Evolutionary conservation across 2,888 invertebrate species (phyloP).

Genomic region (Cordylochernes scorpioides): DNA sequence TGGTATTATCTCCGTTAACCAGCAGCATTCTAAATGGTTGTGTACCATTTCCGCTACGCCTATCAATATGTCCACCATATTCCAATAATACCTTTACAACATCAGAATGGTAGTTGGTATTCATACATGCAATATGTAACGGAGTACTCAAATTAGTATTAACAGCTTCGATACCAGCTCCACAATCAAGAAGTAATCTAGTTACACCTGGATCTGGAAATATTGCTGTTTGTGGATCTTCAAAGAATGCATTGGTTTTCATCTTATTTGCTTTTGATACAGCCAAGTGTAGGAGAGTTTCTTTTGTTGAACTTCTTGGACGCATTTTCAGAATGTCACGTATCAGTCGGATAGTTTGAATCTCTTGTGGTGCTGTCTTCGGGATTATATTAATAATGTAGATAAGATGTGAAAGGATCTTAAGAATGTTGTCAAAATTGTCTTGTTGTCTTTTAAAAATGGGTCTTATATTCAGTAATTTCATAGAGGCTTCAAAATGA

Average conservation of each 20-base stretch:
- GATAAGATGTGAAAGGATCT: constrained; percentile 48
- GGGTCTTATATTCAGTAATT: constrained; percentile 31
- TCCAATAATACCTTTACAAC: constrained; percentile 36
- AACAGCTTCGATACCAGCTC: constrained; percentile 42
- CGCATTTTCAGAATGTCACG: constrained; percentile 26
- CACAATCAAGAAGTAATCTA: constrained; percentile 42
- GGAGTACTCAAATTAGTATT: constrained; percentile 51
- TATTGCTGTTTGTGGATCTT: constrained; percentile 20
- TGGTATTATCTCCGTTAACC: constrained; percentile 30
- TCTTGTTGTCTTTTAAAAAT: constrained; percentile 48
- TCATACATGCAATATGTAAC: constrained; percentile 47
- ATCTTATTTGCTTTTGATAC: constrained; percentile 49
- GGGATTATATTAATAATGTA: constrained; percentile 38
- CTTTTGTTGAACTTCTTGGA: constrained; percentile 39
- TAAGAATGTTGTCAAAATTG: constrained; percentile 44
- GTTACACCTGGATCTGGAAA: constrained; percentile 45
- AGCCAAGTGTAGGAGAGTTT: constrained; percentile 58
- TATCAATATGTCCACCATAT: constrained; percentile 58
- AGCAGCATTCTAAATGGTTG: constrained; percentile 40
- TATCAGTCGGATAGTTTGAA: constrained; percentile 30
- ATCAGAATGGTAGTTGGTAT: constrained; percentile 41
- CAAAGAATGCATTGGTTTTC: constrained; percentile 32
- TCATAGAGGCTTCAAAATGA: constrained; percentile 29
- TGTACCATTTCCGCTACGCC: constrained; percentile 44
- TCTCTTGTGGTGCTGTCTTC: constrained; percentile 15